A percentile compares a stretch with the other conserved stretches of the same genome.
phyloP scores from a whole-genome alignment of 2,888 invertebrate species.

The Agrypnus murinus region DNA sequence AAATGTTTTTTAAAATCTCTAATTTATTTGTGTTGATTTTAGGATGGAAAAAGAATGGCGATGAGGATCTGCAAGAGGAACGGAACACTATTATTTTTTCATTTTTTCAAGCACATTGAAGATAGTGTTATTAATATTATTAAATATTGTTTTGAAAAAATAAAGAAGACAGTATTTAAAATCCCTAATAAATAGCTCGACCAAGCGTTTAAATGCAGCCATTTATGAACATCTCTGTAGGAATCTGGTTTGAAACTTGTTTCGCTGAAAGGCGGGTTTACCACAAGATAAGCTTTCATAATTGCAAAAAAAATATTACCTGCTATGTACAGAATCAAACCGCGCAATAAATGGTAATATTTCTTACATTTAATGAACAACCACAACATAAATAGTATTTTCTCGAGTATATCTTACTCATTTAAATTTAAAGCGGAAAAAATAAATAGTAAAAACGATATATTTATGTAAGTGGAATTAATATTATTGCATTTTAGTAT shows the following conservation, averaged over 20 bases:
- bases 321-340: slow-evolving; percentile 29
- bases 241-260: slow-evolving; percentile 43
- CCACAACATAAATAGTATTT: slow-evolving; percentile 30
- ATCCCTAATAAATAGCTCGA: slow-evolving; percentile 15
- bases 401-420: slow-evolving; percentile 30
- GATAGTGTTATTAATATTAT: too few relatives aligned
- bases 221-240: slow-evolving; percentile 34
- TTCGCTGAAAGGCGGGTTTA: slow-evolving; percentile 33
- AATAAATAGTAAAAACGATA: slow-evolving; percentile 7
- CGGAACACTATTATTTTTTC: too few relatives aligned
- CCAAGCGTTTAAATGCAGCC: slow-evolving; percentile 14
- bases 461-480: slow-evolving; percentile 10
- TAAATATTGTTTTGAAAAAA: too few relatives aligned
- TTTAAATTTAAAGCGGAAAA: slow-evolving; percentile 6
- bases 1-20: too few relatives aligned
- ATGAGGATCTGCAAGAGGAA: too few relatives aligned
- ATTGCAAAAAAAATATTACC: slow-evolving; percentile 29
- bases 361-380: slow-evolving; percentile 34
- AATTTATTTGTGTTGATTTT: too few relatives aligned
- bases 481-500: slow-evolving; percentile 3
- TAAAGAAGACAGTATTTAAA: not conserved
- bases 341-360: slow-evolving; percentile 31
- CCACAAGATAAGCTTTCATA: slow-evolving; percentile 30
- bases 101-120: too few relatives aligned
- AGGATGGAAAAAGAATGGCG: too few relatives aligned